Base-by-base conservation (phyloP, 2,888 invertebrate species). In the Drosophila pullipes region DNA sequence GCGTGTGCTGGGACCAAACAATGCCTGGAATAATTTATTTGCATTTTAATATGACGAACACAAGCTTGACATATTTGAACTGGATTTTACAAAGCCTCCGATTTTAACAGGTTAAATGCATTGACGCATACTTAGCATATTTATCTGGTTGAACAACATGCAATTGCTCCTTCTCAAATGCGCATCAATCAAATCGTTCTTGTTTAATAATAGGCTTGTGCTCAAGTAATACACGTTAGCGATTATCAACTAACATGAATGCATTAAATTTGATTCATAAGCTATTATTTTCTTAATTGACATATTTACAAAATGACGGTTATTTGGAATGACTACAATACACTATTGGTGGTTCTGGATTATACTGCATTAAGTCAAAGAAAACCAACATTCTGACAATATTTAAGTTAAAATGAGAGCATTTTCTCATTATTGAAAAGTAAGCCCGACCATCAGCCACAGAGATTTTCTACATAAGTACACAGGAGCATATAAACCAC, bases 31-130 rank as follows among this genome's bases (percentile, higher is more conserved):
- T 30, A 58, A 58, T 41, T n/a, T 58, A 58, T 58, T 58, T 58
- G 41, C 58, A 41, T 58, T 58, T 58, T 58, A 58, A 58, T 58
- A 58, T 58, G 57, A 58, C 57, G 41, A 41, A 58, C 41, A 16
- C 41, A 58, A 30, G 22, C 58, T 41, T 16, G n/a, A 57, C 28
- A n/a, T 39, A 39, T 57, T 39, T 57, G n/a, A 39, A 41, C 10
- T 57, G 37, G 28, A 18, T 18, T n/a, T 28, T 7, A 55, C 25
- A 55, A 13, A 39, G 28, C n/a, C 11, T 28, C 37, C 2, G 28
- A 13, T 37, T 57, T 57, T 0, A 57, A 57, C 57, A 57, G 57
- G 57, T 57, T 57, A 39, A 57, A 57, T 57, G 30, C 30, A 57
- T 37, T 57, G 57, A 57, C 39, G 39, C 39, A 57, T 39, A 39